phyloP scores from a whole-genome alignment of 2,888 invertebrate genomes.

The Cheiracanthium punctorium region DNA sequence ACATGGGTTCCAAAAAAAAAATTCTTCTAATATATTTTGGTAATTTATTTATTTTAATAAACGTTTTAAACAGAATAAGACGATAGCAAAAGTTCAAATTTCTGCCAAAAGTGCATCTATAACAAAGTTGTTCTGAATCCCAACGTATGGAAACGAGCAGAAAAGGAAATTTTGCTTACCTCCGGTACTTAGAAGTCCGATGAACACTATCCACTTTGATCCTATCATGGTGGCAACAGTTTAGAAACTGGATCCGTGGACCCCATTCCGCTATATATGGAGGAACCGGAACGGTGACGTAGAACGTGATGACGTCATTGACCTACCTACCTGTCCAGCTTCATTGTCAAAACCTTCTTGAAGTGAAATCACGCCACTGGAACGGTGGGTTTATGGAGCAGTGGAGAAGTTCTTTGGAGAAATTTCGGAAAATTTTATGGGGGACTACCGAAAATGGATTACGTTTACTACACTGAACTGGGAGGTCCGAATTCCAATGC shows the following conservation, averaged over 20 bases:
- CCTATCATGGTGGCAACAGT: slow-evolving; percentile 45
- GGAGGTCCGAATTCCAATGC: too few relatives aligned
- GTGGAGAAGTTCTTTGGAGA: neutral
- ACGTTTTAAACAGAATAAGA: too few relatives aligned
- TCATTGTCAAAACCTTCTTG: neutral
- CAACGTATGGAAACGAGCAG: too few relatives aligned
- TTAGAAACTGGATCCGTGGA: slow-evolving; percentile 54
- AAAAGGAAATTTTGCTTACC: slow-evolving; percentile 37
- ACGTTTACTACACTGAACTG: too few relatives aligned
- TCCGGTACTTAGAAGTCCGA: slow-evolving; percentile 32
- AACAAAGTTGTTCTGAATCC: too few relatives aligned
- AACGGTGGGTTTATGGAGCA: neutral
- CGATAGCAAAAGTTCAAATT: too few relatives aligned
- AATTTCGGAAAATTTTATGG: neutral
- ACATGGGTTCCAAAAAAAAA: too few relatives aligned
- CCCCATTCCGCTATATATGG: slow-evolving; percentile 57
- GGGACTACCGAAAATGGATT: too few relatives aligned
- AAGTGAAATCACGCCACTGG: neutral
- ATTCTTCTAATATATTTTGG: too few relatives aligned
- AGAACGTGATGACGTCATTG: slow-evolving; percentile 32
- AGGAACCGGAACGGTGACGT: slow-evolving; percentile 45
- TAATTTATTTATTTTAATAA: too few relatives aligned
- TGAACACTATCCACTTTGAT: slow-evolving; percentile 53
- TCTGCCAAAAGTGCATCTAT: too few relatives aligned
- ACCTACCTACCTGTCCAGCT: slow-evolving; percentile 44